phyloP scores from a whole-genome alignment of 2,888 invertebrate species.

The Athalia cordata region DNA sequence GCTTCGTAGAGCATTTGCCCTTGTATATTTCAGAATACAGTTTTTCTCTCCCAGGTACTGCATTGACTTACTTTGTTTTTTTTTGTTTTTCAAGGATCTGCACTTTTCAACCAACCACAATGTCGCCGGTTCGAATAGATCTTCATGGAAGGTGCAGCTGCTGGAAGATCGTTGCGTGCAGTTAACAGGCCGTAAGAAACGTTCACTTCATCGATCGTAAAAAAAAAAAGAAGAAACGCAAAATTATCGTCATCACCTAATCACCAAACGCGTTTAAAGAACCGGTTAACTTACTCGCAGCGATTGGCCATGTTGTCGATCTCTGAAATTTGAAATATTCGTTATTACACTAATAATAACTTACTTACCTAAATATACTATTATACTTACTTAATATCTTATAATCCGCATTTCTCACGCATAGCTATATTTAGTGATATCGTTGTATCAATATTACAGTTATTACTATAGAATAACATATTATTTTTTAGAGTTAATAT shows the following conservation, averaged over 20 bases:
- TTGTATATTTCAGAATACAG: too few relatives aligned
- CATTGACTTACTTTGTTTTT: background rate
- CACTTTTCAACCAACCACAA: background rate
- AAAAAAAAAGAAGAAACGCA: slow-evolving; percentile 23
- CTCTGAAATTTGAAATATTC: slow-evolving; percentile 26
- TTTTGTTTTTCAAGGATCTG: background rate
- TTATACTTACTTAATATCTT: background rate
- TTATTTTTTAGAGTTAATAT: background rate
- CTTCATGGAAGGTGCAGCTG: slow-evolving; percentile 11
- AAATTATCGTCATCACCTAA: slow-evolving; percentile 5
- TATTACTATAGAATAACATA: background rate
- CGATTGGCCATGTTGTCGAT: slow-evolving; percentile 9
- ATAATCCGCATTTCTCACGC: background rate
- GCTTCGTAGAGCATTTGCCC: too few relatives aligned
- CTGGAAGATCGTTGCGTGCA: slow-evolving; percentile 6
- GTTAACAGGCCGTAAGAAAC: slow-evolving; percentile 18
- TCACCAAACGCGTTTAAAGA: slow-evolving; percentile 70
- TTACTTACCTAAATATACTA: background rate
- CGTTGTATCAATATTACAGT: background rate
- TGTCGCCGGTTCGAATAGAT: slow-evolving; percentile 29
- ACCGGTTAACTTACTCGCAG: slow-evolving; percentile 20
- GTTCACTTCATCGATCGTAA: background rate
- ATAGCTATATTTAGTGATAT: background rate
- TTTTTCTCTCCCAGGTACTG: too few relatives aligned
- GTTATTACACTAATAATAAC: background rate